These are phyloP conservation scores for Sarcophaga variegata DNA, from an alignment of 2,888 invertebrate genomes.

Conservation along the genomic window DNA sequence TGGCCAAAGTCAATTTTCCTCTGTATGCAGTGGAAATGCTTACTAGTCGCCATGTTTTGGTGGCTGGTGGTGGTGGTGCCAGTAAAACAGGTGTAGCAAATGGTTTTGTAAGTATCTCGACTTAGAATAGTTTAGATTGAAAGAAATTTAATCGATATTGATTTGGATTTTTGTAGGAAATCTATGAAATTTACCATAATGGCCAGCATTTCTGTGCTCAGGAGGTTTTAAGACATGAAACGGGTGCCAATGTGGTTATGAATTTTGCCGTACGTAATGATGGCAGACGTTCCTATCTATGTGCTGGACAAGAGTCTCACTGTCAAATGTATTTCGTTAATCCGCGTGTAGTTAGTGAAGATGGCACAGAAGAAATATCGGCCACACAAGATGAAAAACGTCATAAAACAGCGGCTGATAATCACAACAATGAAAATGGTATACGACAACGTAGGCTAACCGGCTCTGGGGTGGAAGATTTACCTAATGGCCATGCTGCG, in stretches of 20 bases:
- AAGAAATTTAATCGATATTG: too few species aligned
- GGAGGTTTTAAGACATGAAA: conserved; percentile 94
- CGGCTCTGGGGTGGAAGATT: conserved; percentile 77
- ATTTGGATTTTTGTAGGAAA: conserved; percentile 86
- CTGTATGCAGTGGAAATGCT: conserved; percentile 95
- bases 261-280: conserved; percentile 90
- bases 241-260: conserved; percentile 95
- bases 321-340: conserved; percentile 92
- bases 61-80: conserved; percentile 98
- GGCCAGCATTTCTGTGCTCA: conserved; percentile 92
- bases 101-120: conserved; percentile 91
- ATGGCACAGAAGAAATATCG: conserved; percentile 77
- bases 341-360: conserved; percentile 83
- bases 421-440: conserved; percentile 78
- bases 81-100: conserved; percentile 98
- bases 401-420: conserved; percentile 67
- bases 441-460: conserved; percentile 74
- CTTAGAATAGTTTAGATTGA: too few species aligned
- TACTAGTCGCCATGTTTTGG: conserved; percentile 95
- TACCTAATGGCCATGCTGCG: conserved; percentile 76
- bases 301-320: conserved; percentile 95
- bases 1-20: conserved; percentile 96
- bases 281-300: conserved; percentile 89
- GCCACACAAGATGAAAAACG: conserved; percentile 73
- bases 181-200: conserved; percentile 94